Evolutionary conservation across 2,113 vertebrate genomes (phyloP).

Genomic region (Trogon surrucura): DNA sequence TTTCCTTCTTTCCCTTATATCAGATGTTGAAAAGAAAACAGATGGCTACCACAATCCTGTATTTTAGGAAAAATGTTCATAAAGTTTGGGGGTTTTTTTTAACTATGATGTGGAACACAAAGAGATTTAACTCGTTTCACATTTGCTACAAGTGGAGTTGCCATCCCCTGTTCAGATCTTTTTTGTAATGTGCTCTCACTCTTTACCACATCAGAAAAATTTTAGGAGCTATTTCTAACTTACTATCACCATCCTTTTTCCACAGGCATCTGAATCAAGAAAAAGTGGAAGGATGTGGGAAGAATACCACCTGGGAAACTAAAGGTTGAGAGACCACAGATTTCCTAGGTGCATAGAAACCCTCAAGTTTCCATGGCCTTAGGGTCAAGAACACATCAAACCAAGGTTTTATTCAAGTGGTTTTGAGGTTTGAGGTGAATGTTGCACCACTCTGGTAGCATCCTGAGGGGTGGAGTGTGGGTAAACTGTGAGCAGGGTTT

Average conservation of each 20-base stretch:
- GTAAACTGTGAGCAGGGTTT: not conserved
- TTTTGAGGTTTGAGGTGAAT: constrained; percentile 60
- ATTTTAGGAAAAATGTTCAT: not conserved
- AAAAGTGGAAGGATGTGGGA: constrained; percentile 50
- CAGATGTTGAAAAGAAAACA: not conserved
- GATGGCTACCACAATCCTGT: not conserved
- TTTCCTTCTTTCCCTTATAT: not conserved
- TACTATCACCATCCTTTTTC: not conserved
- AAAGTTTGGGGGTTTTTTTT: not conserved
- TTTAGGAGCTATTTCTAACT: constrained; percentile 25
- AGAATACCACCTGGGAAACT: constrained; percentile 25
- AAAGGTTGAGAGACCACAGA: constrained; percentile 32
- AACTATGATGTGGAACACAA: not conserved
- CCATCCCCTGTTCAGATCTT: not conserved
- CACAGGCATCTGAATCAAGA: not conserved
- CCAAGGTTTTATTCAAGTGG: constrained; percentile 24
- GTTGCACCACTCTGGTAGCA: not conserved
- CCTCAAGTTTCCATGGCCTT: not conserved
- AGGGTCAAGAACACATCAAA: constrained; percentile 43
- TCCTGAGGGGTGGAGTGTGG: constrained; percentile 1
- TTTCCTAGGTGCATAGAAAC: not conserved
- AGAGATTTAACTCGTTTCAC: not conserved
- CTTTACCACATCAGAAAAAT: not conserved
- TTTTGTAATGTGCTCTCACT: not conserved
- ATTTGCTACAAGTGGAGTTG: not conserved